Evolutionary conservation across 2,888 invertebrate genomes (phyloP).

Genomic region (Dicroscelio sp.): DNA sequence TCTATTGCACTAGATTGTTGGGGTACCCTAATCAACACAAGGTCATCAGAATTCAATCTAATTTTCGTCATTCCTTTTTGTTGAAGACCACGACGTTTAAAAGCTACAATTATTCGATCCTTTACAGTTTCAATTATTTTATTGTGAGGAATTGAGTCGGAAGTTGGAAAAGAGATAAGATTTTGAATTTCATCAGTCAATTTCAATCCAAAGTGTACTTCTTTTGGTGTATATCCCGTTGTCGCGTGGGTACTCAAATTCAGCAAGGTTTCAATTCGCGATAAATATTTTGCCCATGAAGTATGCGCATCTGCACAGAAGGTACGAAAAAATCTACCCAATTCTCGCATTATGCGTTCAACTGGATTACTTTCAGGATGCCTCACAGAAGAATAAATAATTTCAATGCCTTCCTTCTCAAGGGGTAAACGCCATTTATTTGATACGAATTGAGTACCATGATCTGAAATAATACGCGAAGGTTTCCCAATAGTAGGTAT

Average conservation of each 20-base stretch:
- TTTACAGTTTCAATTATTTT: not conserved
- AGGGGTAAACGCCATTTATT: not conserved
- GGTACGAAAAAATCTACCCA: not conserved
- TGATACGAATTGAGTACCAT: not conserved
- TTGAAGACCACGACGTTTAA: not conserved
- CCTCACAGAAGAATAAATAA: not conserved
- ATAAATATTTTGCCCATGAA: not conserved
- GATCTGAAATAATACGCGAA: not conserved
- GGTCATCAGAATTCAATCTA: not conserved
- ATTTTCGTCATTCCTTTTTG: not conserved
- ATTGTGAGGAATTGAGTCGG: not conserved
- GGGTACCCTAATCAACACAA: not conserved
- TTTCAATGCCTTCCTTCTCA: not conserved
- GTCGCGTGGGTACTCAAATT: conserved; percentile 40
- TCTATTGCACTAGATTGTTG: not conserved
- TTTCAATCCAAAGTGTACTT: conserved; percentile 43
- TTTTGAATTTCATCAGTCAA: conserved; percentile 5
- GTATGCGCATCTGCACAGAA: not conserved
- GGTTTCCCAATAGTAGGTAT: not conserved
- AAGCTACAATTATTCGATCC: not conserved
- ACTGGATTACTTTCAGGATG: not conserved
- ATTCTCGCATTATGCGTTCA: not conserved
- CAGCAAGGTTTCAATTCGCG: not conserved
- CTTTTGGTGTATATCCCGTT: conserved; percentile 33
- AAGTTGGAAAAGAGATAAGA: conserved; percentile 9